Base-by-base conservation (phyloP, 2,113 vertebrate genomes). In the Archilochus colubris region DNA sequence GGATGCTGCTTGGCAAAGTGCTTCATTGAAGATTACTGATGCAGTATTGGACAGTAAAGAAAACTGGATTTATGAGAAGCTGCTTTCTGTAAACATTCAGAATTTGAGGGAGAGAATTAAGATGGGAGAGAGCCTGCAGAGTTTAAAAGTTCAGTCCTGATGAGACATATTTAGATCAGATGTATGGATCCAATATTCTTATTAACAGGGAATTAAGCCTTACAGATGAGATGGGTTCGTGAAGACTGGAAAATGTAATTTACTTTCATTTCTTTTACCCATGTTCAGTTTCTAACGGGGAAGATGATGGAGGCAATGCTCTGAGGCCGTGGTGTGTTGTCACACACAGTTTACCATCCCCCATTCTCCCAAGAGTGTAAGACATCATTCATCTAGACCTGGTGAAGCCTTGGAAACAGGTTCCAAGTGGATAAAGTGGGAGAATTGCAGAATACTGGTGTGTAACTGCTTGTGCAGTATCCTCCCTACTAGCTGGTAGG, bases 11-110 rank as follows among this genome's bases (percentile, higher is more conserved):
- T 0, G 3, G 8, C 82, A 86, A 95, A 68, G 79, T 73, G 75
- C 55, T 90, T 82, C 90, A 58, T 48, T 79, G 25, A 86, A 88
- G 88, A 68, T 82, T 73, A 92, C 59, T 83, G 91, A 53, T 86
- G 66, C 85, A 72, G 54, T 8, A 19, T 9, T 83, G 76, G 54
- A 51, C 55, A 62, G 73, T 48, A 61, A 58, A 50, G 79, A 75
- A 73, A 84, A 62, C 57, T 63, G 67, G 63, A 73, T 92, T 80
- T 92, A 46, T 73, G 63, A 92, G 83, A 62, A 74, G 16, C 68
- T 88, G 43, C 51, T 88, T 92, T 54, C 55, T 66, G n/a, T 63
- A 54, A 8, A 51, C 0, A 0, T 30, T 79, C 12, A 36, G 69
- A 82, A 43, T 6, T 25, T 61, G 43, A 62, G 81, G 64, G 66